These are phyloP conservation scores for Nyctalus aviator DNA, from an alignment of 2,797 vertebrate genomes.

Conservation along the genomic window DNA sequence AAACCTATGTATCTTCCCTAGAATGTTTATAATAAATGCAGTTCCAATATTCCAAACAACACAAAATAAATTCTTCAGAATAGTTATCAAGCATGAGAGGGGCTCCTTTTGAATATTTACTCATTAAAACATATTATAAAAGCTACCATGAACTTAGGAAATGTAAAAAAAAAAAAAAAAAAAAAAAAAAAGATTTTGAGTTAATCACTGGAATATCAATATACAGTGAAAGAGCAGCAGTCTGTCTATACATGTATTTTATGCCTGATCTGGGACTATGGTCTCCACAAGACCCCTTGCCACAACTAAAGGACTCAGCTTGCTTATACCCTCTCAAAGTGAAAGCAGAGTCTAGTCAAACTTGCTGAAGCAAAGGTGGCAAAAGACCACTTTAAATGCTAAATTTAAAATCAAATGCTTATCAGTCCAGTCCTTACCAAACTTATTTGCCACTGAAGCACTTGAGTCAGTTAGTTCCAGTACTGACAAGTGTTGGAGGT, in stretches of 20 bases:
- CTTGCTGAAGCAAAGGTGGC: not conserved
- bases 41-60: not conserved
- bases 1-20: not conserved
- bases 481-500: constrained; percentile 96
- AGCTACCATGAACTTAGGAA: not conserved
- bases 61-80: not conserved
- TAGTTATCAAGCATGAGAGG: not conserved
- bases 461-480: constrained; percentile 94
- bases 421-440: constrained; percentile 87
- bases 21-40: not conserved
- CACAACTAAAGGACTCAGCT: not conserved
- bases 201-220: not conserved
- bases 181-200: constrained; percentile 13
- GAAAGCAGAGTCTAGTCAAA: not conserved
- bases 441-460: constrained; percentile 84
- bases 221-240: not conserved
- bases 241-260: not conserved
- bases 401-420: constrained; percentile 1
- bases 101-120: not conserved
- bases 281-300: not conserved
- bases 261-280: not conserved
- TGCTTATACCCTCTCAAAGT: not conserved
- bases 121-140: constrained; percentile 17
- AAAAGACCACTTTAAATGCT: not conserved
- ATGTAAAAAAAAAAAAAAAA: not conserved